Evolutionary conservation across 2,797 vertebrate species (phyloP).

Genomic region (Silurus aristotelis): DNA sequence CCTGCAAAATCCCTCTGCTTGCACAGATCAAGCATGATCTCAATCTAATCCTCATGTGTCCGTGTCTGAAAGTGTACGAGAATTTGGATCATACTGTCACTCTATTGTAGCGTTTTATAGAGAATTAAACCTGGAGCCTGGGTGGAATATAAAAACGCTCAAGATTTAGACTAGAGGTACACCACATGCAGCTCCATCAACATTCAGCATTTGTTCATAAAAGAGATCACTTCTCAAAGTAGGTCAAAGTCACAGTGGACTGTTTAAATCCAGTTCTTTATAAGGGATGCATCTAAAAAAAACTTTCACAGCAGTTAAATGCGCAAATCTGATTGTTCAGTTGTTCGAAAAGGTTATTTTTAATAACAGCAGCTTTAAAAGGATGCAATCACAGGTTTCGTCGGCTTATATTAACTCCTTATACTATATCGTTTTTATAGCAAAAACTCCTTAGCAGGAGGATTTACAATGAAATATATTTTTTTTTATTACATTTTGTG

Average conservation of each 20-base stretch:
- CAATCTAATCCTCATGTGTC: slow-evolving; percentile 25
- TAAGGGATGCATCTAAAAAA: background rate
- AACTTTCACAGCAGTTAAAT: background rate
- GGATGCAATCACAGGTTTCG: background rate
- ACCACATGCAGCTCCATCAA: background rate
- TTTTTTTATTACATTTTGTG: background rate
- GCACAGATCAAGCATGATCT: background rate
- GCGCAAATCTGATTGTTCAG: background rate
- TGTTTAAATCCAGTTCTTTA: slow-evolving; percentile 21
- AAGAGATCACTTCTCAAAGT: slow-evolving; percentile 54
- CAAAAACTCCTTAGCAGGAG: background rate
- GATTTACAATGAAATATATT: no score
- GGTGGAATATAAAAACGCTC: background rate
- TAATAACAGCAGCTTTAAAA: background rate
- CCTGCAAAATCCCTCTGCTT: background rate
- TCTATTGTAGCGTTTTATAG: background rate
- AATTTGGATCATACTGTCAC: background rate
- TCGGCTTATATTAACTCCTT: background rate
- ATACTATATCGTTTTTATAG: background rate
- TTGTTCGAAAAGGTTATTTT: background rate
- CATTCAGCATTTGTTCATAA: slow-evolving; percentile 7
- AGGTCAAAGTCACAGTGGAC: slow-evolving; percentile 69
- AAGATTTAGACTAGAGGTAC: background rate
- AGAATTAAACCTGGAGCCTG: background rate
- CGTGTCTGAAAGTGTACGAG: background rate